A percentile compares a stretch with the other conserved stretches of the same genome.
Evolutionary conservation across 2,888 invertebrate genomes (phyloP).

Genomic region (Ophion ventricosus): DNA sequence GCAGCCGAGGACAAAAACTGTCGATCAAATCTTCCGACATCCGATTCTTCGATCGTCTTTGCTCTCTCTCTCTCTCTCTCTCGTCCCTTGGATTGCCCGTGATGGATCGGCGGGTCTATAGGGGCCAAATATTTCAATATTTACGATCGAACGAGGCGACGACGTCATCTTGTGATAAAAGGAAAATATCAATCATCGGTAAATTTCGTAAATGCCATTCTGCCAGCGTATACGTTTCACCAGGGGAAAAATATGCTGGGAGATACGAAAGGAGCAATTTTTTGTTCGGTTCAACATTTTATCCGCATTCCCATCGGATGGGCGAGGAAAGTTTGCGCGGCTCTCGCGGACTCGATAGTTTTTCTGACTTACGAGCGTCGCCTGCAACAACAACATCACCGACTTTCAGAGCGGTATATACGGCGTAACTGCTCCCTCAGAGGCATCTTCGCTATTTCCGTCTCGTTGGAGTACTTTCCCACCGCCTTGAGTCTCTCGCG

Average conservation of each 20-base stretch:
- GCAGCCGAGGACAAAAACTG: conserved; percentile 55
- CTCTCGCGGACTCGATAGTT: conserved; percentile 4
- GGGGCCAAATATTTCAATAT: conserved; percentile 65
- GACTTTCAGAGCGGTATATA: conserved; percentile 26
- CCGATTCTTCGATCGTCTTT: no score
- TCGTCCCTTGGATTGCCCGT: conserved; percentile 23
- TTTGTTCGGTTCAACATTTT: conserved; percentile 37
- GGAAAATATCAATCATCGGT: conserved; percentile 64
- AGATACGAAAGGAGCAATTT: conserved; percentile 39
- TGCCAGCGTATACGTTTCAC: conserved; percentile 22
- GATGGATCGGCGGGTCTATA: conserved; percentile 63
- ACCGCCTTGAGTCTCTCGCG: conserved; percentile 18
- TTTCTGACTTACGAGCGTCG: conserved; percentile 59
- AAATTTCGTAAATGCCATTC: conserved; percentile 55
- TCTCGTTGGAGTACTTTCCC: conserved; percentile 55
- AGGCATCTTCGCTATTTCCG: conserved; percentile 62
- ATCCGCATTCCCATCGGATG: conserved; percentile 5
- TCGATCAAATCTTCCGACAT: conserved; percentile 17
- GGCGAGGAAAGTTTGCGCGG: conserved; percentile 11
- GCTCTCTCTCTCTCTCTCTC: no score
- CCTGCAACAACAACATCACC: conserved; percentile 60
- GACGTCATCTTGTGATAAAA: conserved; percentile 31
- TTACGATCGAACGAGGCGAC: conserved; percentile 46
- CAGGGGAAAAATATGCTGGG: conserved; percentile 6
- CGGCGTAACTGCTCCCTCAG: not conserved